These are phyloP conservation scores for Campylomormyrus tamandua DNA, from an alignment of 2,113 vertebrate species.

Conservation along the genomic window DNA sequence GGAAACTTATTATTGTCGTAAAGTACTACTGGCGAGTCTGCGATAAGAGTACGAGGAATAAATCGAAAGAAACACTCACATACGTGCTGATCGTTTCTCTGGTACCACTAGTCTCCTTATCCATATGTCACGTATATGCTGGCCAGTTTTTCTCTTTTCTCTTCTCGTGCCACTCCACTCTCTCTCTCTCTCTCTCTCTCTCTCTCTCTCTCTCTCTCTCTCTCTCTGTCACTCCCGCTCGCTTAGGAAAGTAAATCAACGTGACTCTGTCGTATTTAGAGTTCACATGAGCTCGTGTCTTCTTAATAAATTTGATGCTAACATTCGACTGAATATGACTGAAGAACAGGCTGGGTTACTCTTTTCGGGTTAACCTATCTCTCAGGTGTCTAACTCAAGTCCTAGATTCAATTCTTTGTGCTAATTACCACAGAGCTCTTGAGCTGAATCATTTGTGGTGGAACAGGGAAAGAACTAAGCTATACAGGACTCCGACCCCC, in stretches of 20 bases:
- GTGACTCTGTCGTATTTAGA: constrained; percentile 49
- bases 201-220: neutral
- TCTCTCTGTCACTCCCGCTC: neutral
- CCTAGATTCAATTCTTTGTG: too few relatives aligned
- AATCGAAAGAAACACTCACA: neutral
- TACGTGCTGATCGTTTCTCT: neutral
- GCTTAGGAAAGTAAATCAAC: constrained; percentile 38
- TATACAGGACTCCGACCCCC: too few relatives aligned
- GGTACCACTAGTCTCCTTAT: neutral
- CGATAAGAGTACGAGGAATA: neutral
- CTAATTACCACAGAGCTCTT: too few relatives aligned
- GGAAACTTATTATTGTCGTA: neutral
- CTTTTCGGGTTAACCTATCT: neutral
- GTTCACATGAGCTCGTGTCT: constrained; percentile 38
- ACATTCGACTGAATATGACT: constrained; percentile 6
- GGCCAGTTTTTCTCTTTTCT: constrained; percentile 31
- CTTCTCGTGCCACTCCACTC: constrained; percentile 27
- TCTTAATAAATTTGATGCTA: constrained; percentile 41
- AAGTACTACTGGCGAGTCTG: neutral
- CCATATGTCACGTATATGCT: neutral
- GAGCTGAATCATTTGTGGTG: too few relatives aligned
- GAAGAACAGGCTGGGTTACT: neutral
- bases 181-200: neutral
- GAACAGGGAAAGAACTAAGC: too few relatives aligned
- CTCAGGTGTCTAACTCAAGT: too few relatives aligned